Evolutionary conservation across 2,113 vertebrate species (phyloP).

Genomic region (Grantiella picta): DNA sequence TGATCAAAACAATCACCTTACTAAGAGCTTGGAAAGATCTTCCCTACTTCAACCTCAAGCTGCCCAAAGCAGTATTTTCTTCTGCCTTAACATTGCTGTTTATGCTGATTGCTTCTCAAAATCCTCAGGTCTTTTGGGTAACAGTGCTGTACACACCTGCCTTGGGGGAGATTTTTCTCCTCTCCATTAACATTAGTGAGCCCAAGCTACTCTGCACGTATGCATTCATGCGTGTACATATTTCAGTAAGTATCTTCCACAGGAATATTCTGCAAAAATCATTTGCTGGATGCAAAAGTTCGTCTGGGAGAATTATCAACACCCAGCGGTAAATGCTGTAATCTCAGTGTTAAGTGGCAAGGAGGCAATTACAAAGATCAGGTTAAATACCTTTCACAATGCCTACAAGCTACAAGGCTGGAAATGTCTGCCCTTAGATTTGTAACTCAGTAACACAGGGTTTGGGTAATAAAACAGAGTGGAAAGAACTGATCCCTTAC

Average conservation of each 20-base stretch:
- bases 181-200: not conserved
- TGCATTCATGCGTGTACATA: not conserved
- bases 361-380: not conserved
- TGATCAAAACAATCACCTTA: not conserved
- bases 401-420: not conserved
- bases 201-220: not conserved
- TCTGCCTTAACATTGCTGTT: not conserved
- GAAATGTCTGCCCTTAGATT: not conserved
- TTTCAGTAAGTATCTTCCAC: not conserved
- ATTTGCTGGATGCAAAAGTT: not conserved
- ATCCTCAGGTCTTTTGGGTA: not conserved
- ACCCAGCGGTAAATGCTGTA: not conserved
- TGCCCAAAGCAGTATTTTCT: not conserved
- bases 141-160: not conserved
- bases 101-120: not conserved
- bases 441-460: fast-evolving
- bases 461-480: not conserved
- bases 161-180: not conserved
- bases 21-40: not conserved
- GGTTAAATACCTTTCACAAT: not conserved
- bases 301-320: not conserved
- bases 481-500: not conserved
- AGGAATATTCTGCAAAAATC: not conserved
- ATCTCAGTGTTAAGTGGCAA: not conserved
- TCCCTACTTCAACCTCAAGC: not conserved